A percentile compares a stretch with the other conserved stretches of the same genome.
phyloP scores from a whole-genome alignment of 1,140 invertebrate genomes.

The Cotesia glomerata region DNA sequence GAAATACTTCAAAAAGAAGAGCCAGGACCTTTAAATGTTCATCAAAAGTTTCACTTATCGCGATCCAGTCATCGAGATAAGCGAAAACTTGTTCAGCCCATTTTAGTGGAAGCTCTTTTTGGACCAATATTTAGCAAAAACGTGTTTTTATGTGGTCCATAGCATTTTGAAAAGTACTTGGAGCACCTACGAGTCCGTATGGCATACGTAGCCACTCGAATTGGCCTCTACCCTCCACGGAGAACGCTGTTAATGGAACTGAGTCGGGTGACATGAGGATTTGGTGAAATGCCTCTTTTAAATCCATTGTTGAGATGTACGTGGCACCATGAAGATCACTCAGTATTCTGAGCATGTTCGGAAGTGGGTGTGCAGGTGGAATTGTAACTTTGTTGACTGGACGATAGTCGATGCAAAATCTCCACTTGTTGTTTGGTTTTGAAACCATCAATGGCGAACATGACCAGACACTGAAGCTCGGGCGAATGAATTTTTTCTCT shows the following conservation, averaged over 20 bases:
- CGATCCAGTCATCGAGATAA: no score
- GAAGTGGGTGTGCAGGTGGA: conserved; percentile 1
- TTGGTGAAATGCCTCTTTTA: conserved; percentile 43
- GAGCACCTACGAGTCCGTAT: conserved; percentile 56
- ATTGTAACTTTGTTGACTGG: conserved; percentile 7
- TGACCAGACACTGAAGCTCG: neutral
- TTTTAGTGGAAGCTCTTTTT: neutral
- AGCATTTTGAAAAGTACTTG: conserved; percentile 29
- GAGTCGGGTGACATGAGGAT: conserved; percentile 3
- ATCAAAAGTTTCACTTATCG: neutral
- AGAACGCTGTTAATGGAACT: conserved; percentile 17
- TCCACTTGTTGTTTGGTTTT: conserved; percentile 11
- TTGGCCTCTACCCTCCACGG: conserved; percentile 49
- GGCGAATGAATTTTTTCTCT: no score
- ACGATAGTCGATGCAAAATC: conserved; percentile 22
- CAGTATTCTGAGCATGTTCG: conserved; percentile 24
- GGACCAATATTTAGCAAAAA: neutral
- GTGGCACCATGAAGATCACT: conserved; percentile 30
- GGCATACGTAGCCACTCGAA: conserved; percentile 57
- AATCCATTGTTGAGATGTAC: conserved; percentile 40
- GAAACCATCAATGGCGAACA: conserved; percentile 3
- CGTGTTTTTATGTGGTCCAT: neutral
- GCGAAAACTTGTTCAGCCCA: no score
- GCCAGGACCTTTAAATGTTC: conserved; percentile 6
- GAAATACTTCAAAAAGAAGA: conserved; percentile 3